Base-by-base conservation (phyloP, 2,113 vertebrate genomes). In the Geothlypis trichas region DNA sequence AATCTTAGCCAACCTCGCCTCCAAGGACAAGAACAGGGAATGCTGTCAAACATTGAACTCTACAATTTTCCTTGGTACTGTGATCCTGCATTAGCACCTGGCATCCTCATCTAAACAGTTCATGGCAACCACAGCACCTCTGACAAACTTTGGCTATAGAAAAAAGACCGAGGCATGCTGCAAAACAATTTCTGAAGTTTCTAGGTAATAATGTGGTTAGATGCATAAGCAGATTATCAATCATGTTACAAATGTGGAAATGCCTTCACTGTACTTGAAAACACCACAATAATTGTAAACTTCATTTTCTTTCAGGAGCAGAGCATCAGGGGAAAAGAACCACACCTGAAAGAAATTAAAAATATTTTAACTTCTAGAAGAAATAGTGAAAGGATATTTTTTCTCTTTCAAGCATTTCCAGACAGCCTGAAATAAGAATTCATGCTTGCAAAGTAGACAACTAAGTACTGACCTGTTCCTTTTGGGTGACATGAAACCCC, bases 251-350 rank as follows among this genome's bases (percentile, higher is more conserved):
- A 86, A 88, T 5, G 27, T 66, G 41, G 28, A 93, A 94, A 54
- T 65, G 20, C 16, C 41, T 33, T 82, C 27, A 27, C 27, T 65
- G 7, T 41, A 65, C 10, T 52, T 61, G 26, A 59, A 89, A 74
- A 10, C 44, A 84, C 22, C 17, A 13, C 5, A 77, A 59, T 16
- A 69, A 80, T 23, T 1, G 2, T 28, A 78, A 91, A n/a, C 7
- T 94, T 80, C 3, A 75, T 63, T 88, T 92, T 65, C 62, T 54
- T 21, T 5, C 52, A 11, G 21, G 13, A 86, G 46, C 2, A 68
- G 31, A 22, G 11, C 35, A 85, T 20, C 7, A 5, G 7, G 6
- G 27, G 1, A 1, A 7, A 6, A 27, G 20, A 39, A 16, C 0
- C 44, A 82, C 4, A 59, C 5, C 11, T 35, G 13, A 76, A 73